Percentiles rank a stretch among this genome's conserved stretches.
Conservation (phyloP, 2,113 vertebrate genomes). For the Chionodraco myersi region DNA sequence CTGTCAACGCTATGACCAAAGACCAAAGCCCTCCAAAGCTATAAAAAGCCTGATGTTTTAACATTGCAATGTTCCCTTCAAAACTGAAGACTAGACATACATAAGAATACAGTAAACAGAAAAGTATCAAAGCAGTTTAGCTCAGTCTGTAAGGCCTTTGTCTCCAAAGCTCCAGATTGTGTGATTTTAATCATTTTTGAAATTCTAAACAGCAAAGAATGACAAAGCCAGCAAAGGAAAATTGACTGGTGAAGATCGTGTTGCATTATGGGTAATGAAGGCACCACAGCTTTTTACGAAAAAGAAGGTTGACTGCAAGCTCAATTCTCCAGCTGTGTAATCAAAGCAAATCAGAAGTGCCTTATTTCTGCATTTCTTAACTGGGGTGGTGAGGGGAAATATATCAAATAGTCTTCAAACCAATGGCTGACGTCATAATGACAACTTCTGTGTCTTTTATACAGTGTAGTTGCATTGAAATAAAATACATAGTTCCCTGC, state of each 20-base stretch:
- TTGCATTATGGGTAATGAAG: background rate
- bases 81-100: background rate
- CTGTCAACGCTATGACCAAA: conserved; percentile 37
- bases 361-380: too few species aligned
- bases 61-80: background rate
- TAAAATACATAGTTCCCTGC: too few species aligned
- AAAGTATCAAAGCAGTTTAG: conserved; percentile 6
- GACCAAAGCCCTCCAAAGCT: conserved; percentile 11
- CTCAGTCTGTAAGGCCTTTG: background rate
- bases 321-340: too few species aligned
- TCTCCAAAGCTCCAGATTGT: background rate
- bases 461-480: too few species aligned
- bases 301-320: background rate
- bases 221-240: background rate
- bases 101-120: background rate
- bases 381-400: too few species aligned
- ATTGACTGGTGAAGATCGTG: background rate
- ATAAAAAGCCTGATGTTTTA: conserved; percentile 11
- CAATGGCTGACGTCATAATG: too few species aligned
- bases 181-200: conserved; percentile 9
- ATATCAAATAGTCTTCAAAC: too few species aligned
- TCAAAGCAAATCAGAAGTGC: too few species aligned
- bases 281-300: too few species aligned
- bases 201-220: background rate
- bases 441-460: too few species aligned